Evolutionary conservation across 1,140 invertebrate species (phyloP), one percentile per base, ranked within the genome.

Genomic region (Neotoxoptera formosana): DNA sequence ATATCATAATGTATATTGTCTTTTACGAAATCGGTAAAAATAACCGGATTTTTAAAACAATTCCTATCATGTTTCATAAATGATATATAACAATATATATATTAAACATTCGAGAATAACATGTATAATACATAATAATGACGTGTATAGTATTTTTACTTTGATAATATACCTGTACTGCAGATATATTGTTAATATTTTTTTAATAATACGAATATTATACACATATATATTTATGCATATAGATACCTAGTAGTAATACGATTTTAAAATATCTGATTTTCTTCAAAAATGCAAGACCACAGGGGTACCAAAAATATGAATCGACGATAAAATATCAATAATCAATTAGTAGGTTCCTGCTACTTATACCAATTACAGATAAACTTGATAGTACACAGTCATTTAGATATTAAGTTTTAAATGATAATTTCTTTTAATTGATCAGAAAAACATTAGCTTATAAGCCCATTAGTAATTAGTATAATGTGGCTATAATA

Each of bases 21-120:
- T n/a, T 17, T 7, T 53, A n/a, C 30, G 14, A 76, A 76, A 76
- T 76, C 14, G n/a, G 60, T 76, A 30, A 76, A 76, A 76, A 76
- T 17, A 51, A 51, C 84, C 84, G 84, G 84, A 87, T 87, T 87
- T 87, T 45, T 7, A 30, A 30, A 87, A 87, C 2, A 87, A 87
- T 87, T 47, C 34, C 36, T 87, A 87, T 76, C 60, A 76, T n/a
- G 30, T 76, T 76, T 76, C 60, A 76, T 76, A 76, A 76, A 76
- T 76, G 14, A 76, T 76, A 76, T n/a, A n/a, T n/a, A 76, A 76
- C 14, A n/a, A 76, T 76, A 76, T n/a, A 76, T 76, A 76, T n/a
- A 76, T n/a, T 76, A n/a, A 14, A 76, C 14, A n/a, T n/a, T 30
- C 14, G 17, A 76, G 6, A 76, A 76, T n/a, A 14, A n/a, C 60